Base-by-base conservation (phyloP, 2,888 invertebrate species). In the Lottia scabra region DNA sequence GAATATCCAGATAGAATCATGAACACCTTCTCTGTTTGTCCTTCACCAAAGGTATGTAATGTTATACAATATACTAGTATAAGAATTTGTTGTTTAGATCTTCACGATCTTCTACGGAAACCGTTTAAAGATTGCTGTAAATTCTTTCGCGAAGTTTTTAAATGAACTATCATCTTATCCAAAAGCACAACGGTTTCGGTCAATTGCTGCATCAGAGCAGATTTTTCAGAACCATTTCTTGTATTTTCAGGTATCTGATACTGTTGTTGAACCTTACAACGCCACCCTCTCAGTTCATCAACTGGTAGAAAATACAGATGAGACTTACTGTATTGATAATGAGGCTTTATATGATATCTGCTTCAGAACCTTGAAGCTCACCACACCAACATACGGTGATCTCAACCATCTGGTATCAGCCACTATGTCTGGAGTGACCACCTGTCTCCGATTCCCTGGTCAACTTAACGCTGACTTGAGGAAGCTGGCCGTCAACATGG, bases 1-100 rank as follows among this genome's bases (percentile, higher is more conserved):
- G 56, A 56, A 56, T 56, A 56, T 56, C 56, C 56, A 23, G 56
- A 56, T 19, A 56, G 56, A 56, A 56, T 56, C 19, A 56, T 56
- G 56, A 56, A 56, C 23, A 56, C 56, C 23, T 56, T 56, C 56
- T 56, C 56, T 10, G 56, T 56, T 15, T 56, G 56, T 10, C 56
- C 56, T 56, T 56, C 56, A 8, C 56, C 56, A 23, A 56, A 56
- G 56, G 56, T 56, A 56, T 19, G 8, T 56, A 30, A 30, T 30
- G n/a, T n/a, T n/a, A n/a, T n/a, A n/a, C n/a, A n/a, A n/a, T n/a
- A n/a, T n/a, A n/a, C n/a, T n/a, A n/a, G n/a, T n/a, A n/a, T n/a
- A n/a, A n/a, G n/a, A n/a, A n/a, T n/a, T n/a, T n/a, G n/a, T n/a
- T n/a, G n/a, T n/a, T n/a, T n/a, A n/a, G n/a, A n/a, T n/a, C n/a